These are phyloP conservation scores for Rhyzopertha dominica DNA, from an alignment of 1,140 invertebrate species.

Conservation along the genomic window DNA sequence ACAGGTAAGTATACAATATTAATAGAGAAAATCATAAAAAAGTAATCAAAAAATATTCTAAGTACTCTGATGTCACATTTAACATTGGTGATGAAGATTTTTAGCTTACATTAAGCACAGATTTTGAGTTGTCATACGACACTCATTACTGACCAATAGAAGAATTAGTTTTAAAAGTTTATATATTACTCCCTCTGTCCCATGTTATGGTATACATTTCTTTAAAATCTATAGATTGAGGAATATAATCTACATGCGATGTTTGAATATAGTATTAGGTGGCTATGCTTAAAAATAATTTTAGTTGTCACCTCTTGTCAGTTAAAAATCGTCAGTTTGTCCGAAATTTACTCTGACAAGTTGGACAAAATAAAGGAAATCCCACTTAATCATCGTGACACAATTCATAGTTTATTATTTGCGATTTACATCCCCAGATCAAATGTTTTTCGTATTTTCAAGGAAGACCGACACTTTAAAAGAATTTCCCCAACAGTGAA, in stretches of 20 bases:
- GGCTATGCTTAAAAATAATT: slow-evolving; percentile 17
- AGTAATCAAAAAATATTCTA: too few relatives aligned
- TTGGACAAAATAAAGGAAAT: slow-evolving; percentile 12
- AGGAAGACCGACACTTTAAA: slow-evolving; percentile 9
- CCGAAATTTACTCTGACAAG: slow-evolving; percentile 8
- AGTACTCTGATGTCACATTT: too few relatives aligned
- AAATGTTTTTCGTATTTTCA: slow-evolving; percentile 12
- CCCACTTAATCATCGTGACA: slow-evolving; percentile 8
- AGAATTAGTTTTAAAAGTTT: too few relatives aligned
- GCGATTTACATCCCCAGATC: slow-evolving; percentile 13
- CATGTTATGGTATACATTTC: slow-evolving; percentile 4
- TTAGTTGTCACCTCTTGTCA: too few relatives aligned
- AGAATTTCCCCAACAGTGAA: slow-evolving; percentile 14
- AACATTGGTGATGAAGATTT: too few relatives aligned
- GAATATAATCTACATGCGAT: slow-evolving; percentile 12
- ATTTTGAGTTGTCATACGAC: too few relatives aligned
- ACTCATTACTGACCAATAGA: too few relatives aligned
- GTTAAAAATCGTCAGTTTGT: slow-evolving; percentile 10
- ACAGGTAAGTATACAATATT: too few relatives aligned
- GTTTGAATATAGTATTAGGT: slow-evolving; percentile 11
- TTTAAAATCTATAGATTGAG: slow-evolving; percentile 5
- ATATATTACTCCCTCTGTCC: slow-evolving; percentile 9
- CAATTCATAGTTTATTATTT: slow-evolving; percentile 7
- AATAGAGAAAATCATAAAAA: too few relatives aligned
- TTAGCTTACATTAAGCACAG: too few relatives aligned